A percentile compares a stretch with the other conserved stretches of the same genome.
These are phyloP conservation scores for Andricus grossulariae DNA, from an alignment of 1,140 invertebrate genomes.

Conservation along the genomic window DNA sequence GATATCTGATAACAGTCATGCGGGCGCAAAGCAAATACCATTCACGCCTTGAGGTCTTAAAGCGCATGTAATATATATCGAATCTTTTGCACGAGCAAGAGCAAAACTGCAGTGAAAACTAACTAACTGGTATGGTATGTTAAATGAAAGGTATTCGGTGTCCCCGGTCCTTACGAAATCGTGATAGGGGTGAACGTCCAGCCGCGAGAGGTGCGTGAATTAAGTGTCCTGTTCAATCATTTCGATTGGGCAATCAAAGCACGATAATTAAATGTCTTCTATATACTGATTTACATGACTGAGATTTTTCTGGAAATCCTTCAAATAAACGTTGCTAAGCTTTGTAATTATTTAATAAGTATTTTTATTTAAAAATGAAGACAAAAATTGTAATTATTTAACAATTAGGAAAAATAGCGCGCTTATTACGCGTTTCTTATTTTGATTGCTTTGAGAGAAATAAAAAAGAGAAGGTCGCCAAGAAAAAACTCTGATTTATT, in stretches of 20 bases:
- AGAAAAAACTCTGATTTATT: too few species aligned
- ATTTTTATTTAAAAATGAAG: too few species aligned
- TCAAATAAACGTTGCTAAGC: too few species aligned
- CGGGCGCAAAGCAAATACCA: neutral
- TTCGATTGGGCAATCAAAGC: conserved; percentile 33
- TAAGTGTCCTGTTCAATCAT: neutral
- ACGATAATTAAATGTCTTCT: conserved; percentile 13
- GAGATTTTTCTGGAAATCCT: too few species aligned
- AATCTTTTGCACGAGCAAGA: neutral
- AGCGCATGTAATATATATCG: conserved; percentile 16
- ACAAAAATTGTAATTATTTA: conserved; percentile 41
- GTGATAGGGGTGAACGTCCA: conserved; percentile 42
- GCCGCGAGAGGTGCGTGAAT: neutral
- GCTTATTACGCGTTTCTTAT: too few species aligned
- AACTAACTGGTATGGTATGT: conserved; percentile 43
- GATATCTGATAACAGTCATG: conserved; percentile 3
- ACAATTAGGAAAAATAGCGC: neutral
- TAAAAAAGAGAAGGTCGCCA: too few species aligned
- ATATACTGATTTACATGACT: too few species aligned
- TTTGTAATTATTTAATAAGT: too few species aligned
- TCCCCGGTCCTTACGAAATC: conserved; percentile 61
- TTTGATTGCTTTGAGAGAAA: too few species aligned
- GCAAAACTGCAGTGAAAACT: conserved; percentile 27
- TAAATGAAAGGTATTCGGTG: conserved; percentile 50
- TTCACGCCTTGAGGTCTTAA: conserved; percentile 16